Evolutionary conservation across 2,797 vertebrate genomes (phyloP), one percentile per base, ranked within the genome.

Genomic region (Spinus pinus): DNA sequence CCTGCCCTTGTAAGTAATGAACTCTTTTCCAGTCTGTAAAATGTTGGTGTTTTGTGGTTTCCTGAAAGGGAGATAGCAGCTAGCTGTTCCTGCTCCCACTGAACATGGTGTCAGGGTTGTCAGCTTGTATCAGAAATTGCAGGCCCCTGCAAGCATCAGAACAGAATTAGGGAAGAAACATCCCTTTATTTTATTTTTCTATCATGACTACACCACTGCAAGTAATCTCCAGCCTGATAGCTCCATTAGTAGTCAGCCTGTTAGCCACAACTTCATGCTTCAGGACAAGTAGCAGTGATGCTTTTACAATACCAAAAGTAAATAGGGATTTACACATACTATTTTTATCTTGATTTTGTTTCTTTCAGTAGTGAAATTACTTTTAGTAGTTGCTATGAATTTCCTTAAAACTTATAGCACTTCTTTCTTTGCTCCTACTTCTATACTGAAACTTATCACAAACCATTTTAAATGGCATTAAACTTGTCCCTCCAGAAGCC

Each of bases 11-110:
- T 28, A 91, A 93, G 58, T 70, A 96, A 86, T 86, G 73, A 94
- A 86, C 85, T 79, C 30, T 69, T 53, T 86, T 84, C 56, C 77
- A 88, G 66, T 72, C 67, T 81, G 46, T 90, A 86, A 94, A 96
- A 81, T 28, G 21, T 37, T 72, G 77, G 20, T 44, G 37, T 62
- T 93, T 65, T 66, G 41, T 73, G 39, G 62, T 84, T 92, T 95
- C 31, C 85, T 88, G 87, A 51, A 91, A 93, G 47, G 33, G 23
- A 86, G 72, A 86, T 69, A 86, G 65, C 47, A 91, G 39, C 66
- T 80, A 51, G 16, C 31, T 17, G 58, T 39, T 71, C 53, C 78
- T 86, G 49, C 35, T 79, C 61, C 73, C 62, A 21, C 58, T 56
- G 56, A 90, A 71, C 37, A 27, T 19, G 28, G 62, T 53, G 35